Evolutionary conservation across 2,113 vertebrate species (phyloP), one percentile per base, ranked within the genome.

Genomic region (Sphyrna mokarran): DNA sequence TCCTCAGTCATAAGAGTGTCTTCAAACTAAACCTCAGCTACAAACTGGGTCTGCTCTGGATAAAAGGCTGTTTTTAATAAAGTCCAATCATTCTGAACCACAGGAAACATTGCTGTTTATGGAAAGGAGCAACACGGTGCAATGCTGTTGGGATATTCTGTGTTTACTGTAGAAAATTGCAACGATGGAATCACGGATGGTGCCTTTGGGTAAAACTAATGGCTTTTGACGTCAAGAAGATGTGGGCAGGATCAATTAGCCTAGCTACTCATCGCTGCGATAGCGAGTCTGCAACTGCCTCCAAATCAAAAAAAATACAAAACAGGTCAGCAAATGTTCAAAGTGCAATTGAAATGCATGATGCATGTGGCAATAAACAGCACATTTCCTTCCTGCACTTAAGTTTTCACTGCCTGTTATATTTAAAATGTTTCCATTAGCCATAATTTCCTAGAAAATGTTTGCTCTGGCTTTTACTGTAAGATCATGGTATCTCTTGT

Each of bases 381-480:
- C 13, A 22, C 94, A 48, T 72, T 72, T 95, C 94, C 69, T 95
- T 95, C 94, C 94, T 95, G 94, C 94, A 54, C 69, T 95, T 72
- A 76, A 72, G 94, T 69, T 95, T 95, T 95, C 94, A 43, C 40
- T 54, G 69, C 69, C 94, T 95, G 94, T 72, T 72, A 72, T 23
- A 72, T 95, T 95, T 72, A 95, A 95, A 95, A 76, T 76, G 40
- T 95, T 95, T 72, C 94, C 94, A 95, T 95, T 95, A 95, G 69
- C 94, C 72, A 48, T 95, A 72, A 95, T 95, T 69, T 94, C 37
- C 66, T 94, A 40, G n/a, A 68, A 69, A 94, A 94, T 94, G 68
- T 94, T 94, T 95, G 69, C 68, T 76, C 68, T 95, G 68, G 94
- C 68, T 95, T 95, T 72, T 95, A 95, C 40, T 76, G 94, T 95